These are phyloP conservation scores for Rhynchotus rufescens DNA, from an alignment of 2,797 vertebrate genomes.

Conservation along the genomic window DNA sequence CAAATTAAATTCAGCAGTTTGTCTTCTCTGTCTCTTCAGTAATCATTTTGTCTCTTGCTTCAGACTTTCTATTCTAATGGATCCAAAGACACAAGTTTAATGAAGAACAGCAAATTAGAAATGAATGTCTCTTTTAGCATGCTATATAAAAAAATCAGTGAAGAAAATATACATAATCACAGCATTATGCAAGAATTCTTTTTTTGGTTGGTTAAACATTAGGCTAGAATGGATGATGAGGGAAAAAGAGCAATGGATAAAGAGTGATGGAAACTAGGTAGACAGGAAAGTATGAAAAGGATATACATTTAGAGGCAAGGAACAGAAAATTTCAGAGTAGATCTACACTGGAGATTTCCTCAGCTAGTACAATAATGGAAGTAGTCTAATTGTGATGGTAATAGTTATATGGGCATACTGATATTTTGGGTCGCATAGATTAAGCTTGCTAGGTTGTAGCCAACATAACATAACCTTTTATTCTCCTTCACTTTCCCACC, in stretches of 20 bases:
- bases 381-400: neutral
- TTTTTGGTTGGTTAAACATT: neutral
- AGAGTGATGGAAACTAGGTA: neutral
- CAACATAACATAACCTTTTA: neutral
- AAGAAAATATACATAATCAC: neutral
- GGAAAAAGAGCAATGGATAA: neutral
- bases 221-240: neutral
- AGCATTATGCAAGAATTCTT: neutral
- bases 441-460: neutral
- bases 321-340: neutral
- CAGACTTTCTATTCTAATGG: neutral
- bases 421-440: neutral
- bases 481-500: fast-evolving
- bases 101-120: neutral
- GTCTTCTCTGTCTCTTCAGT: neutral
- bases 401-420: fast-evolving
- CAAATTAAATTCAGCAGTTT: neutral
- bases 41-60: neutral
- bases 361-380: neutral
- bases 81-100: neutral
- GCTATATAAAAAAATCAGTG: neutral
- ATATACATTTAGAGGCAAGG: neutral
- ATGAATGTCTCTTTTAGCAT: neutral
- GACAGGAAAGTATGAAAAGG: neutral
- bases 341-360: neutral